phyloP scores from a whole-genome alignment of 2,888 invertebrate genomes.

The Chloroclystis v-ata region DNA sequence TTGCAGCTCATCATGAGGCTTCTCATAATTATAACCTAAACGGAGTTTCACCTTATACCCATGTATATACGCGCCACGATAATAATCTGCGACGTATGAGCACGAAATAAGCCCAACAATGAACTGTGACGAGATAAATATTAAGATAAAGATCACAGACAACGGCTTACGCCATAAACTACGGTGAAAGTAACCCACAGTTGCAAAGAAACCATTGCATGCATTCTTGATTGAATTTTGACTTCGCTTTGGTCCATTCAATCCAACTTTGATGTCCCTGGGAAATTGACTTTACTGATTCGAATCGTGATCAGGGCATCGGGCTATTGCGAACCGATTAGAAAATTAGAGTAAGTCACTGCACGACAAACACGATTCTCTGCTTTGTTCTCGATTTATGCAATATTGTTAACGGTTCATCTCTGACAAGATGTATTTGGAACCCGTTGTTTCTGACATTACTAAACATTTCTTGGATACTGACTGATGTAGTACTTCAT shows the following conservation, averaged over 20 bases:
- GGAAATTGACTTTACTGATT: slow-evolving; percentile 29
- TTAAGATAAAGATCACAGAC: slow-evolving; percentile 20
- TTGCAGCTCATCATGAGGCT: not conserved
- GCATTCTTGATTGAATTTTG: not conserved
- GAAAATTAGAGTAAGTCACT: slow-evolving; percentile 38
- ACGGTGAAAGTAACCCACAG: slow-evolving; percentile 7
- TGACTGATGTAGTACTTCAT: too few relatives aligned
- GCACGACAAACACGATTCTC: slow-evolving; percentile 46
- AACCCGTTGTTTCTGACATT: not conserved
- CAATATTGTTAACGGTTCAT: slow-evolving; percentile 17
- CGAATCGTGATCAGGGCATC: slow-evolving; percentile 44
- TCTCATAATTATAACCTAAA: not conserved
- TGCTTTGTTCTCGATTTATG: slow-evolving; percentile 34
- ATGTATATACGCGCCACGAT: slow-evolving; percentile 8
- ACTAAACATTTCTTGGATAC: too few relatives aligned
- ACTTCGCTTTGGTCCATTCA: not conserved
- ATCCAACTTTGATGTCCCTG: not conserved
- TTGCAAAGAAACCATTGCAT: not conserved
- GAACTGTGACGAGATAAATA: slow-evolving; percentile 13
- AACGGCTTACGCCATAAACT: slow-evolving; percentile 14
- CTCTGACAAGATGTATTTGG: not conserved
- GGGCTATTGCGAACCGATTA: slow-evolving; percentile 40
- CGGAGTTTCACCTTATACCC: too few relatives aligned
- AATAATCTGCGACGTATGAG: slow-evolving; percentile 12
- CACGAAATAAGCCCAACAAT: slow-evolving; percentile 16